Evolutionary conservation across 2,113 vertebrate species (phyloP).

Genomic region (Myotis davidii): DNA sequence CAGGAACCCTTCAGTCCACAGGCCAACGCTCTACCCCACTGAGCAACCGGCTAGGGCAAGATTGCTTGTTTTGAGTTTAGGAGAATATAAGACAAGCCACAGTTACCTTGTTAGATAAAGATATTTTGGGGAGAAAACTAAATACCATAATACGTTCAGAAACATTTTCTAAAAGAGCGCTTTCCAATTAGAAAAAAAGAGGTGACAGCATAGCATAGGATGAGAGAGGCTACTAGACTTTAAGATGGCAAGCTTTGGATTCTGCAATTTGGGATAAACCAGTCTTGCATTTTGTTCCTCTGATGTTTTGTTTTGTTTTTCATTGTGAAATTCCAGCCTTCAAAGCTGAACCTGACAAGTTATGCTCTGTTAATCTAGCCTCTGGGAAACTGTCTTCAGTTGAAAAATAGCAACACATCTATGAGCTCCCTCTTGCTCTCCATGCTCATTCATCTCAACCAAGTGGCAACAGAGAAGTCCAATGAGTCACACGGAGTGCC

Average conservation of each 20-base stretch:
- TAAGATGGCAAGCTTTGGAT: background rate
- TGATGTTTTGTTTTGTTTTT: constrained; percentile 1
- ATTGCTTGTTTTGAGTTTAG: background rate
- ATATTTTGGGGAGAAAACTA: background rate
- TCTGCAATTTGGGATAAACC: background rate
- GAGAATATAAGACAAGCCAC: background rate
- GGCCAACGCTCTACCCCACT: too few species aligned
- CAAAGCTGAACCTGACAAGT: constrained; percentile 4
- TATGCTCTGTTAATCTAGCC: background rate
- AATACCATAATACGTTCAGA: background rate
- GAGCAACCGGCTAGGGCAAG: too few species aligned
- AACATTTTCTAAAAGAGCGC: background rate
- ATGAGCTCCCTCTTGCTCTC: background rate
- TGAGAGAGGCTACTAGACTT: background rate
- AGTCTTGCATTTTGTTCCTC: constrained; percentile 19
- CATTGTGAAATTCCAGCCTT: constrained; percentile 48
- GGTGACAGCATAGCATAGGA: rapidly evolving
- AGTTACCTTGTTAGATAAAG: background rate
- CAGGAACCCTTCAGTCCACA: too few species aligned
- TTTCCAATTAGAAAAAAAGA: background rate
- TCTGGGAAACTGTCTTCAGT: background rate
- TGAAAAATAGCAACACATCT: constrained; percentile 21
- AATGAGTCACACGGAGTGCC: background rate
- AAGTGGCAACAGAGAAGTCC: background rate
- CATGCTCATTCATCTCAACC: background rate